These are phyloP conservation scores for Allygus modestus DNA, from an alignment of 2,888 invertebrate species.

Conservation along the genomic window DNA sequence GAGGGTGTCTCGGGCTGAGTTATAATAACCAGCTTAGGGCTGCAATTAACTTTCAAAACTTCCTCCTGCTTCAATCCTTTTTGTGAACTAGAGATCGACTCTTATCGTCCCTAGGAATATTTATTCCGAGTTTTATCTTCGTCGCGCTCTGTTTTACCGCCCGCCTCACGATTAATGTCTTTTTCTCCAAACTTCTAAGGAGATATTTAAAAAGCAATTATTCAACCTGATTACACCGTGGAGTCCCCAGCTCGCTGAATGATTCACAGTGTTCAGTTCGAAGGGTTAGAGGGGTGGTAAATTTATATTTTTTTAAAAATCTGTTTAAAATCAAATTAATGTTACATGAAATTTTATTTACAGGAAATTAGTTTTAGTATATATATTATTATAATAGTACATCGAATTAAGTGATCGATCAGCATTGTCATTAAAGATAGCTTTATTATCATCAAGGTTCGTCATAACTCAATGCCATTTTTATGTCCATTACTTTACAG, in stretches of 20 bases:
- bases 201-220: slow-evolving; percentile 53
- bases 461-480: too few relatives aligned
- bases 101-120: slow-evolving; percentile 48
- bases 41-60: slow-evolving; percentile 57
- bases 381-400: too few relatives aligned
- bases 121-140: slow-evolving; percentile 47
- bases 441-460: too few relatives aligned
- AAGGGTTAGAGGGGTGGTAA: too few relatives aligned
- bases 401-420: too few relatives aligned
- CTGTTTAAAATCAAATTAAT: too few relatives aligned
- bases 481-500: too few relatives aligned
- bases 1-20: slow-evolving; percentile 44
- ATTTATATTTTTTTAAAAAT: too few relatives aligned
- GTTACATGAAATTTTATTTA: too few relatives aligned
- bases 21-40: slow-evolving; percentile 62
- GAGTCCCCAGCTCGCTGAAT: not conserved
- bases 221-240: slow-evolving; percentile 12
- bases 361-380: too few relatives aligned
- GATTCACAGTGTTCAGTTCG: too few relatives aligned
- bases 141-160: not conserved
- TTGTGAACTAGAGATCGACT: slow-evolving; percentile 46
- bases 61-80: slow-evolving; percentile 47
- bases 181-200: not conserved
- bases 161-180: slow-evolving; percentile 14
- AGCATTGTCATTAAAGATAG: too few relatives aligned